Conservation (phyloP, 2,113 vertebrate genomes). For the Nothoprocta perdicaria region DNA sequence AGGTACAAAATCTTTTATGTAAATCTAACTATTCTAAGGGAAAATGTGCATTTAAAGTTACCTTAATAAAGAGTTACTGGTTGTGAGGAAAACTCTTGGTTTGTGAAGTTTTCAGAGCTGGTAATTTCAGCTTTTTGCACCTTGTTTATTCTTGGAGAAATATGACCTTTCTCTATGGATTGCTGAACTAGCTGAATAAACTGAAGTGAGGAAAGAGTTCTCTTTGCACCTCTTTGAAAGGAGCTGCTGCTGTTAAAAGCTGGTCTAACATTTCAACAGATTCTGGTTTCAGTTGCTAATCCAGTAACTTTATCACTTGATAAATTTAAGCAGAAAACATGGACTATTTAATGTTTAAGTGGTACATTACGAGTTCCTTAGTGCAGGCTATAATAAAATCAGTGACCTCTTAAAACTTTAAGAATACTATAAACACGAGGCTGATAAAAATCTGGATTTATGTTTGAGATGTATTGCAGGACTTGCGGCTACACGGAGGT, state of each 20-base stretch:
- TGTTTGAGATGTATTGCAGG: neutral
- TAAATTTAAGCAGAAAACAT: neutral
- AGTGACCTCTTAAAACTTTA: neutral
- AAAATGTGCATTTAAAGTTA: neutral
- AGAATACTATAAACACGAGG: neutral
- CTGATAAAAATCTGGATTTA: neutral
- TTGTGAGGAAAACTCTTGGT: neutral
- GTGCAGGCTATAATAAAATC: neutral
- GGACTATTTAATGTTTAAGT: neutral
- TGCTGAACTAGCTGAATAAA: constrained; percentile 6
- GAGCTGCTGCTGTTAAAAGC: neutral
- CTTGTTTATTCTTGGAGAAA: constrained; percentile 8
- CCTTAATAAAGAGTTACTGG: neutral
- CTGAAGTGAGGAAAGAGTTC: neutral
- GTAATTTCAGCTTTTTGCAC: neutral
- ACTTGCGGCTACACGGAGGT: neutral
- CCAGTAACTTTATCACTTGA: neutral
- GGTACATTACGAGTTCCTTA: neutral
- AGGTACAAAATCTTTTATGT: neutral
- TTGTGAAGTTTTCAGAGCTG: neutral
- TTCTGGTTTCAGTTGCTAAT: constrained; percentile 4
- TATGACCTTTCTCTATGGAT: neutral
- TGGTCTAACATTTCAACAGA: neutral
- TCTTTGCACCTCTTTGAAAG: neutral
- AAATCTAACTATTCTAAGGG: neutral